These are phyloP conservation scores for Zapus hudsonius DNA, from an alignment of 2,113 vertebrate species.

Conservation along the genomic window DNA sequence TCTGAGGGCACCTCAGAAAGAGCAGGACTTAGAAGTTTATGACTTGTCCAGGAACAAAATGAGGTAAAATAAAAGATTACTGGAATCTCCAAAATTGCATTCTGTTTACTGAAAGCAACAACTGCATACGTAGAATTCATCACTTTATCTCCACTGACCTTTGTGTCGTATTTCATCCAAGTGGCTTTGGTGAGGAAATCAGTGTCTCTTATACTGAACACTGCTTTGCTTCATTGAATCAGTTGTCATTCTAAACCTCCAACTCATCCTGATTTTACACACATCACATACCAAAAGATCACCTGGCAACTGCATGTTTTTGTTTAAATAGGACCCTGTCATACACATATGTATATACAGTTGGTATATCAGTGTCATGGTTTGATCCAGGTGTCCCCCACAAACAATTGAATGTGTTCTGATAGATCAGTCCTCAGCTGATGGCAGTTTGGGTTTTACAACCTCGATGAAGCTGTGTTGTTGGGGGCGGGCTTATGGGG, in stretches of 20 bases:
- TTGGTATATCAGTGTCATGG: too few relatives aligned
- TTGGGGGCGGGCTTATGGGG: too few relatives aligned
- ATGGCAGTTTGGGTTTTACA: too few relatives aligned
- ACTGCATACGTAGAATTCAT: background rate
- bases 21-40: background rate
- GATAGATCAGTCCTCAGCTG: too few relatives aligned
- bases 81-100: background rate
- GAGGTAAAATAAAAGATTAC: background rate
- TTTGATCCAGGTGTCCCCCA: too few relatives aligned
- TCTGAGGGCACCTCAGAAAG: background rate
- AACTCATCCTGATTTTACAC: background rate
- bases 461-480: too few relatives aligned
- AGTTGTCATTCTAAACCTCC: too few relatives aligned
- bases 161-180: background rate
- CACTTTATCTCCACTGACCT: background rate
- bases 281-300: background rate
- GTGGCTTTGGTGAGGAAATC: too few relatives aligned
- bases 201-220: too few relatives aligned
- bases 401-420: too few relatives aligned
- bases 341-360: too few relatives aligned
- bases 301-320: background rate
- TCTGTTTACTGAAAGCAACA: background rate
- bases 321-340: background rate
- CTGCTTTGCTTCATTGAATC: too few relatives aligned
- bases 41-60: background rate